Base-by-base conservation (phyloP, 2,888 invertebrate genomes). In the Thalpophila matura region DNA sequence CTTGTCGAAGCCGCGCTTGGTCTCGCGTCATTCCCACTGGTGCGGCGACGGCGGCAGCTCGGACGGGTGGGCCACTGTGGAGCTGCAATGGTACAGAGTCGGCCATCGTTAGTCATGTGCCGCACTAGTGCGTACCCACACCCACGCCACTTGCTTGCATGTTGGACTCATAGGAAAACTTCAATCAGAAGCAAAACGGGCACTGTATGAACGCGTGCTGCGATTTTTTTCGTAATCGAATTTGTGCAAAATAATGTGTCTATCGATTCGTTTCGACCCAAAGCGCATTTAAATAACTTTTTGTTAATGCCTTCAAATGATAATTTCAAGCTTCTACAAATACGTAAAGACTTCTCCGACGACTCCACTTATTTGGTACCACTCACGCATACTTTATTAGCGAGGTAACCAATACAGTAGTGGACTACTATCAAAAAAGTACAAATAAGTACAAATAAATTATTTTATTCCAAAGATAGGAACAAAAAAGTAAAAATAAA, bases 31-130 rank as follows among this genome's bases (percentile, higher is more conserved):
- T 96, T 99, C 98, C 99, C 99, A 99, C 90, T 99, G 98, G 95
- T 99, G 99, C 81, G 99, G 99, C 86, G 99, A 99, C 38, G 99
- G 99, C 88, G 99, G 99, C 95, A 99, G 96, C 96, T 99, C 99
- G 77, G 99, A 99, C 67, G 99, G 98, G 94, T 99, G 99, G 83
- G 99, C 99, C 91, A 99, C 98, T 85, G 98, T 97, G 87, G 99
- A 98, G 96, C 99, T 99, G 97, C 80, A 97, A 69, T 4, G 24
- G 96, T 40, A 42, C 58, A 72, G 76, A 53, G 55, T 60, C 60
- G 53, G 9, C 6, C 14, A 0, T 7, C 4, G 83, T 85, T 75
- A 85, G 77, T 76, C 26, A 61, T 57, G 68, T 54, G 55, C 26
- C 58, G 47, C 40, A 26, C 14, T 27, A 43, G 33, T 47, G 68